Conservation (phyloP, 2,113 vertebrate genomes). For the Prinia subflava region DNA sequence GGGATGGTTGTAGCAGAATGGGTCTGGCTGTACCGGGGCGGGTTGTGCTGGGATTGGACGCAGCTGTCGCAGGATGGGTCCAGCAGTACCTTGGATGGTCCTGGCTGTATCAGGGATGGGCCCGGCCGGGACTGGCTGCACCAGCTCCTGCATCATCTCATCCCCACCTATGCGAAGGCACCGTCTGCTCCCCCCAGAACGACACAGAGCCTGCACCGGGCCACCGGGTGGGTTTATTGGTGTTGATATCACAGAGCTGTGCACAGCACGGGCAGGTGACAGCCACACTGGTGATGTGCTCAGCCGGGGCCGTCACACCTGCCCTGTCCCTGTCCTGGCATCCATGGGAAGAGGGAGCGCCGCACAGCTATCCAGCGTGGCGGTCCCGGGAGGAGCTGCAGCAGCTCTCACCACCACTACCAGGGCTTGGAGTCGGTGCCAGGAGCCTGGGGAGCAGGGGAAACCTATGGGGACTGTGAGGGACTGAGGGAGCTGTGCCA, state of each 20-base stretch:
- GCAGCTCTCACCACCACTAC: neutral
- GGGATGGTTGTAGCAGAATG: neutral
- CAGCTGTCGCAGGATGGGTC: neutral
- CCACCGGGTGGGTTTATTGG: neutral
- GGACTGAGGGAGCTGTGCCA: neutral
- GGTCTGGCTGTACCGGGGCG: neutral
- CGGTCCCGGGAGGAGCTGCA: accelerated
- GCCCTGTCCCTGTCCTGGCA: neutral
- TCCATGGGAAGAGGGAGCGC: neutral
- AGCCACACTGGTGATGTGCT: neutral
- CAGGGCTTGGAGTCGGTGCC: neutral
- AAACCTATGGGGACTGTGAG: neutral
- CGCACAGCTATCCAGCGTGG: accelerated
- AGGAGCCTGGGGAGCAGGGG: neutral
- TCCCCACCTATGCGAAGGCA: accelerated
- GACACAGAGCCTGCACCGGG: neutral
- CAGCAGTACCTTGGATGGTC: neutral
- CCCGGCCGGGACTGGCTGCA: too few relatives aligned
- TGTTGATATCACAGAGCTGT: neutral
- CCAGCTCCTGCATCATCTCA: neutral
- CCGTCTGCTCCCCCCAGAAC: neutral
- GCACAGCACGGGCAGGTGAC: neutral
- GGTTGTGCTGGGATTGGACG: neutral
- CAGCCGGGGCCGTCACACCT: accelerated
- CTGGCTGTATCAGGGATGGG: too few relatives aligned